Evolutionary conservation across 2,113 vertebrate species (phyloP).

Genomic region (Equus przewalskii): DNA sequence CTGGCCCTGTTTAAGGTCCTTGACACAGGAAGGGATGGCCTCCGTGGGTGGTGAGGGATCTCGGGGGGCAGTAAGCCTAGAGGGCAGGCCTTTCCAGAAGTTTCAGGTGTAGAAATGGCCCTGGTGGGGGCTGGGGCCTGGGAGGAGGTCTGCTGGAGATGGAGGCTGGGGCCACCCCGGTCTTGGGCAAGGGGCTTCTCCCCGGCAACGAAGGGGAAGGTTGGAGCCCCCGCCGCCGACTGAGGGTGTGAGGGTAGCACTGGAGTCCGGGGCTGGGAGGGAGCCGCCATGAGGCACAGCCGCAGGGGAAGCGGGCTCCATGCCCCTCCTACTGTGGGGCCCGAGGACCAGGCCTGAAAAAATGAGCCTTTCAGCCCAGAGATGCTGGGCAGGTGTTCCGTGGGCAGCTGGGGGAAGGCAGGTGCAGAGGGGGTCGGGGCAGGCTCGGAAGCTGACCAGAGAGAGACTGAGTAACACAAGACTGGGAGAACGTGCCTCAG

Average conservation of each 20-base stretch:
- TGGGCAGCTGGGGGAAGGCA: rapidly evolving
- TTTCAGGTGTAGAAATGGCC: background rate
- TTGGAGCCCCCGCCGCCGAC: rapidly evolving
- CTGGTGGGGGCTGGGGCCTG: background rate
- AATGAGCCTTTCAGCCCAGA: background rate
- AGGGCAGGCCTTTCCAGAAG: background rate
- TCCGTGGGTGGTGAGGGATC: background rate
- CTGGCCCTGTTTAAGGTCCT: background rate
- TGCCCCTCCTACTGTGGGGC: rapidly evolving
- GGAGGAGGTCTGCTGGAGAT: background rate
- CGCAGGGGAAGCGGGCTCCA: rapidly evolving
- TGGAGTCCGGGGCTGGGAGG: background rate
- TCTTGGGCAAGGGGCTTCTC: rapidly evolving
- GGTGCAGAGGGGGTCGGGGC: rapidly evolving
- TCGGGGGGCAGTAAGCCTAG: rapidly evolving
- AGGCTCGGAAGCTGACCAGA: background rate
- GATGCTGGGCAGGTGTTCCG: rapidly evolving
- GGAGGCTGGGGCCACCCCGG: background rate
- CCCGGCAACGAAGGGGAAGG: background rate
- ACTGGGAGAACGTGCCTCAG: background rate
- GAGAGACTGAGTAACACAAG: rapidly evolving
- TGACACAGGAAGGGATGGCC: background rate
- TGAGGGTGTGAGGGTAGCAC: background rate
- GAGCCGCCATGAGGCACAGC: background rate
- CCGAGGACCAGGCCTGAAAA: background rate